phyloP scores from a whole-genome alignment of 2,113 vertebrate species.

The Quiscalus mexicanus region DNA sequence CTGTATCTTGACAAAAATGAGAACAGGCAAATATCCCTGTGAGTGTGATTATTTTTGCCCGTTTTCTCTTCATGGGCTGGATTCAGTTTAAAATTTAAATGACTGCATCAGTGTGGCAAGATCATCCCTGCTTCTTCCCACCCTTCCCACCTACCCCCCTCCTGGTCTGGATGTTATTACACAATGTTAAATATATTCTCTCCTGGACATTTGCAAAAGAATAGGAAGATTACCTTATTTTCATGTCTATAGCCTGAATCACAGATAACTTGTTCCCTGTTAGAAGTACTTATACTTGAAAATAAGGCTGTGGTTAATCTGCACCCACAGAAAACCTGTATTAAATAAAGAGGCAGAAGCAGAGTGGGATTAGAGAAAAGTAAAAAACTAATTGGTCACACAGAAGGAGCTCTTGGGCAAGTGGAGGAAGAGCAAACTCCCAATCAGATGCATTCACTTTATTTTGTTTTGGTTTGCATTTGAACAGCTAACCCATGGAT shows the following conservation, averaged over 20 bases:
- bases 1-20: not conserved
- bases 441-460: not conserved
- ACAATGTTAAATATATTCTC: slow-evolving; percentile 17
- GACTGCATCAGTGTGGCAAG: not conserved
- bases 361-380: slow-evolving; percentile 10
- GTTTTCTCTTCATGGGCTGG: not conserved
- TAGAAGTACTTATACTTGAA: slow-evolving; percentile 25
- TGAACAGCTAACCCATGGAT: not conserved
- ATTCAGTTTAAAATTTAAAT: slow-evolving; percentile 3
- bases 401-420: not conserved
- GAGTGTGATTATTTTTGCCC: not conserved
- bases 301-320: slow-evolving; percentile 41
- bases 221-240: slow-evolving; percentile 64
- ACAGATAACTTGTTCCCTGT: not conserved
- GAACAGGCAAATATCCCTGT: not conserved
- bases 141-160: not conserved
- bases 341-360: slow-evolving; percentile 3
- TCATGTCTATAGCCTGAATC: slow-evolving; percentile 44
- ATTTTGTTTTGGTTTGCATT: slow-evolving; percentile 16
- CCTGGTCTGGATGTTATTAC: not conserved
- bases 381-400: slow-evolving; percentile 13
- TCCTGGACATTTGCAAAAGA: slow-evolving; percentile 51
- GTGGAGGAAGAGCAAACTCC: not conserved
- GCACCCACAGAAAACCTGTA: not conserved
- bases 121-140: not conserved